Conservation (phyloP, 2,797 vertebrate species). For the Tapirus indicus region DNA sequence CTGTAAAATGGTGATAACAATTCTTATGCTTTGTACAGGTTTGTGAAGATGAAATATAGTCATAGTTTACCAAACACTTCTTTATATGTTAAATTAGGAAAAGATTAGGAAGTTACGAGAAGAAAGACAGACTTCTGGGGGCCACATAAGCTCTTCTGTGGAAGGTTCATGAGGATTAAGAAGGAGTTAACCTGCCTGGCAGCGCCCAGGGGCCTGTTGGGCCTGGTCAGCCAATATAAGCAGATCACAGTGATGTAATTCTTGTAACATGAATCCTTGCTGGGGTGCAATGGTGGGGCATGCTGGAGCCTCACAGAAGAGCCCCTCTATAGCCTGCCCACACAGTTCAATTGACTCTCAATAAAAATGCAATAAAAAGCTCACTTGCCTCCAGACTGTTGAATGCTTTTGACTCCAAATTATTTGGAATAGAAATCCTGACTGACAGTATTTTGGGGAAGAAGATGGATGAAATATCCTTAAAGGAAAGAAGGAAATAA, state of each 20-base stretch:
- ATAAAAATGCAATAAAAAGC: constrained; percentile 78
- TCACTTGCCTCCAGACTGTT: constrained; percentile 64
- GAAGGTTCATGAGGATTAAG: not conserved
- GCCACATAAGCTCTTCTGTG: not conserved
- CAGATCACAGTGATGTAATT: constrained; percentile 48
- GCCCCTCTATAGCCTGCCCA: constrained; percentile 33
- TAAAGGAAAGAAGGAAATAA: constrained; percentile 30
- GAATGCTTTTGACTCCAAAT: constrained; percentile 64
- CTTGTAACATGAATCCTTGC: constrained; percentile 61
- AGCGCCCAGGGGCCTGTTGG: not conserved
- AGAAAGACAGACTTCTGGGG: not conserved
- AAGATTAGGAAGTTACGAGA: not conserved
- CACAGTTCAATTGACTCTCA: constrained; percentile 67
- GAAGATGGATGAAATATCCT: constrained; percentile 52
- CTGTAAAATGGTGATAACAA: not conserved
- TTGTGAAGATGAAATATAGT: not conserved
- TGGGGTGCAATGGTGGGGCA: not conserved
- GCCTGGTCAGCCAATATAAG: constrained; percentile 53
- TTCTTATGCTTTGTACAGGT: not conserved
- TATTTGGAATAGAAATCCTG: constrained; percentile 60
- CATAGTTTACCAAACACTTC: not conserved
- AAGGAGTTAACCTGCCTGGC: constrained; percentile 66
- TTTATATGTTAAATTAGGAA: not conserved
- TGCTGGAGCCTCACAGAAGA: constrained; percentile 48
- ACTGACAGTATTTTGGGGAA: constrained; percentile 62